Percentiles rank a stretch among this genome's conserved stretches.
phyloP scores from a whole-genome alignment of 1,140 invertebrate genomes.

The Aphis craccivora region DNA sequence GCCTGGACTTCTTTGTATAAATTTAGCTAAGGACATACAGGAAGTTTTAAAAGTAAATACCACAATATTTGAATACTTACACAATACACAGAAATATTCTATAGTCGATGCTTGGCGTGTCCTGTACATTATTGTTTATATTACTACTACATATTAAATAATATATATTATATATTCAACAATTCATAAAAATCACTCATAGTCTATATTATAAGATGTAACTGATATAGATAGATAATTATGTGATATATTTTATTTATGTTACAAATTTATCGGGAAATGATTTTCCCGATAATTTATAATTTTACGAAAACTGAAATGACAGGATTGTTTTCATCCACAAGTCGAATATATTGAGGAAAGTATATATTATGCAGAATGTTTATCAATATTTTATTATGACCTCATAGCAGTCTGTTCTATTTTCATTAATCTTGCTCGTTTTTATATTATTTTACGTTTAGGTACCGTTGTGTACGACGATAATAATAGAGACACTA shows the following conservation, averaged over 20 bases:
- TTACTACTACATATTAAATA: neutral
- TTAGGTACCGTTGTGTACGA: conserved; percentile 60
- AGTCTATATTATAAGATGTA: neutral
- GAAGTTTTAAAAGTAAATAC: neutral
- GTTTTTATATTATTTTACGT: conserved; percentile 14
- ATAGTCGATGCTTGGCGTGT: neutral
- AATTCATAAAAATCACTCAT: neutral
- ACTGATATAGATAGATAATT: too few species aligned
- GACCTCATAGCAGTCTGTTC: neutral
- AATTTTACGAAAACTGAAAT: neutral
- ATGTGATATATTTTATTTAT: too few species aligned
- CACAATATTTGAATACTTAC: neutral
- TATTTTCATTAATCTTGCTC: neutral
- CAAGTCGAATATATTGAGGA: neutral
- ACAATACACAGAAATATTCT: neutral
- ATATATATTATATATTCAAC: neutral
- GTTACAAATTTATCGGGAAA: neutral
- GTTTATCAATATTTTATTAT: neutral
- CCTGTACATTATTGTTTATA: neutral
- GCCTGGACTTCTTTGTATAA: neutral
- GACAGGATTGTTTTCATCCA: neutral
- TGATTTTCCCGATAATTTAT: neutral
- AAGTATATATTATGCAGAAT: neutral
- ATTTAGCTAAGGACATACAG: neutral
- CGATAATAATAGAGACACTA: conserved; percentile 14